phyloP scores from a whole-genome alignment of 2,113 vertebrate genomes.

The Cyanoliseus patagonus region DNA sequence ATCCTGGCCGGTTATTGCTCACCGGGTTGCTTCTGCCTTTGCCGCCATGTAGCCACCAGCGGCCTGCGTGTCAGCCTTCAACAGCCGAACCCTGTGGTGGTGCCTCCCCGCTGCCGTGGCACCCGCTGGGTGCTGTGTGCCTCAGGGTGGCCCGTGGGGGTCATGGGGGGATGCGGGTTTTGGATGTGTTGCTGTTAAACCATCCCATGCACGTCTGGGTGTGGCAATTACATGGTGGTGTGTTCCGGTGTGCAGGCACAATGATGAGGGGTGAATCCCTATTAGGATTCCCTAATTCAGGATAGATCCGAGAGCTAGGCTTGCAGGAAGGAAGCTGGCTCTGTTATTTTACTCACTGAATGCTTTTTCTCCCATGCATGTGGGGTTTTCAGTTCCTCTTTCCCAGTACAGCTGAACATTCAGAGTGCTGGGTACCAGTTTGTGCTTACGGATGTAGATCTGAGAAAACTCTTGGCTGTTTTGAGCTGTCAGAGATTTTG shows the following conservation, averaged over 20 bases:
- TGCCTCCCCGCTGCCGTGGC: accelerated
- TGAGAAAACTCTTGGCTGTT: not conserved
- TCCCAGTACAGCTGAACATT: not conserved
- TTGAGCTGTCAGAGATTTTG: not conserved
- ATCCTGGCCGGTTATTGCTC: not conserved
- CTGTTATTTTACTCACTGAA: not conserved
- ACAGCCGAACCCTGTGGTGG: accelerated
- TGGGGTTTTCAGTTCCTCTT: not conserved
- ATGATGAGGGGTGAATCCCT: not conserved
- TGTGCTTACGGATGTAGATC: not conserved
- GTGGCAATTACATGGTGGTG: accelerated
- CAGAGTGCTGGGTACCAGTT: not conserved
- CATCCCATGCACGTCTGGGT: accelerated
- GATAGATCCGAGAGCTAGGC: not conserved
- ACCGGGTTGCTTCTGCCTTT: not conserved
- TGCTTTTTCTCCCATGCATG: not conserved
- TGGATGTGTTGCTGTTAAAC: not conserved
- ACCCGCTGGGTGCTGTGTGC: not conserved
- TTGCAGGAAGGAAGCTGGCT: not conserved
- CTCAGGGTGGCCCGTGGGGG: not conserved
- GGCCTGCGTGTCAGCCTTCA: accelerated
- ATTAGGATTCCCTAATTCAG: not conserved
- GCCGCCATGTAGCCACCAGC: not conserved
- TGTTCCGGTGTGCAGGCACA: not conserved
- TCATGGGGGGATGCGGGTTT: accelerated